Conservation (phyloP, 2,113 vertebrate species). For the Rutilus rutilus region DNA sequence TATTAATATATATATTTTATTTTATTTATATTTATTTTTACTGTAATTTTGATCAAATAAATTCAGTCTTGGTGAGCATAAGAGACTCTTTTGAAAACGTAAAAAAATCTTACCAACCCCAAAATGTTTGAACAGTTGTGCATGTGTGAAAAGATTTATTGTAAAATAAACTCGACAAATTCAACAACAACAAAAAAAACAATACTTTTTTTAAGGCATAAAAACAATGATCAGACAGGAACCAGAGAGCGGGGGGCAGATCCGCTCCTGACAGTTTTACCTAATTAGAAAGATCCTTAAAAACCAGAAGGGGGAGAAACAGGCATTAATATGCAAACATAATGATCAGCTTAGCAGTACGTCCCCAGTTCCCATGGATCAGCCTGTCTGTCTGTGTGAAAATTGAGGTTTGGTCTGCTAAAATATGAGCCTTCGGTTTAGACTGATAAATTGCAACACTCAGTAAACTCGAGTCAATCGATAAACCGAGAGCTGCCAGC, state of each 20-base stretch:
- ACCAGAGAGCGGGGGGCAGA: not conserved
- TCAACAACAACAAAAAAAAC: not conserved
- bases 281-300: slow-evolving; percentile 47
- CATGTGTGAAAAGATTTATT: not conserved
- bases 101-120: not conserved
- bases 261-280: slow-evolving; percentile 40
- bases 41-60: not conserved
- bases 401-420: not conserved
- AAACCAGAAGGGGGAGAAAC: slow-evolving; percentile 8
- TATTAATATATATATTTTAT: no score
- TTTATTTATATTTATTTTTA: not conserved
- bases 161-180: not conserved
- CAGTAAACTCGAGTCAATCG: slow-evolving; percentile 23
- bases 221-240: slow-evolving; percentile 11
- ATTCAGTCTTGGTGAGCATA: not conserved
- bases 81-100: not conserved
- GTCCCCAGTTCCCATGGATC: slow-evolving; percentile 27
- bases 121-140: not conserved
- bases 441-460: slow-evolving; percentile 36
- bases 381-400: slow-evolving; percentile 32
- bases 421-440: slow-evolving; percentile 29
- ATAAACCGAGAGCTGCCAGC: slow-evolving; percentile 1
- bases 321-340: slow-evolving; percentile 54
- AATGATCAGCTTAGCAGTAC: slow-evolving; percentile 51
- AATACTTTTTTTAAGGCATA: not conserved